Evolutionary conservation across 2,888 invertebrate species (phyloP).

Genomic region (Cephus pygmeus): DNA sequence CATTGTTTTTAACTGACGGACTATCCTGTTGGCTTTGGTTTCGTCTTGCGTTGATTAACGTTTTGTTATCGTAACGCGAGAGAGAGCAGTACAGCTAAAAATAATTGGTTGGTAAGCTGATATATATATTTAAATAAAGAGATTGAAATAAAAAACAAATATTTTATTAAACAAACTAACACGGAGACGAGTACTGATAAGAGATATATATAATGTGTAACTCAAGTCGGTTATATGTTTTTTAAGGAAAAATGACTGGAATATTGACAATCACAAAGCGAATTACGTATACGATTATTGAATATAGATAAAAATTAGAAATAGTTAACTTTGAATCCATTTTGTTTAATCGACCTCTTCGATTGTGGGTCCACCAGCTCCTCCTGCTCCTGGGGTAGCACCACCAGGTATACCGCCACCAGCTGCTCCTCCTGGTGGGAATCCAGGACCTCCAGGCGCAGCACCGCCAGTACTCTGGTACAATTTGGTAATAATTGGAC

Average conservation of each 20-base stretch:
- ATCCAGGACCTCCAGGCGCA: constrained; percentile 61
- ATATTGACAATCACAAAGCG: neutral
- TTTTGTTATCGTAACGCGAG: neutral
- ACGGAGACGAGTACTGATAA: neutral
- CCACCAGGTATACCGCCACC: constrained; percentile 74
- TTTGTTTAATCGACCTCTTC: constrained; percentile 85
- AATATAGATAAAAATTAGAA: neutral
- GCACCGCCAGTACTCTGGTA: constrained; percentile 52
- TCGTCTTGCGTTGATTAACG: neutral
- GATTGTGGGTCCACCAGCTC: constrained; percentile 86
- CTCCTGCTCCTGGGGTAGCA: constrained; percentile 69
- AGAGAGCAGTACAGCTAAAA: neutral
- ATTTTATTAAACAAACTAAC: neutral
- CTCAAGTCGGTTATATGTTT: neutral
- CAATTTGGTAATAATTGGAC: constrained; percentile 47
- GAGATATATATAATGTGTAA: neutral
- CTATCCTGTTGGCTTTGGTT: neutral
- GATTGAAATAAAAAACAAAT: neutral
- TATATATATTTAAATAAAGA: neutral
- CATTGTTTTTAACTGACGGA: neutral
- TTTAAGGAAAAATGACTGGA: neutral
- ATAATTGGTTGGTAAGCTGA: neutral
- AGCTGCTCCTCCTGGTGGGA: constrained; percentile 67
- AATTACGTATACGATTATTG: neutral
- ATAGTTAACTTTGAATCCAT: neutral